Evolutionary conservation across 2,797 vertebrate genomes (phyloP).

Genomic region (Trematomus bernacchii): DNA sequence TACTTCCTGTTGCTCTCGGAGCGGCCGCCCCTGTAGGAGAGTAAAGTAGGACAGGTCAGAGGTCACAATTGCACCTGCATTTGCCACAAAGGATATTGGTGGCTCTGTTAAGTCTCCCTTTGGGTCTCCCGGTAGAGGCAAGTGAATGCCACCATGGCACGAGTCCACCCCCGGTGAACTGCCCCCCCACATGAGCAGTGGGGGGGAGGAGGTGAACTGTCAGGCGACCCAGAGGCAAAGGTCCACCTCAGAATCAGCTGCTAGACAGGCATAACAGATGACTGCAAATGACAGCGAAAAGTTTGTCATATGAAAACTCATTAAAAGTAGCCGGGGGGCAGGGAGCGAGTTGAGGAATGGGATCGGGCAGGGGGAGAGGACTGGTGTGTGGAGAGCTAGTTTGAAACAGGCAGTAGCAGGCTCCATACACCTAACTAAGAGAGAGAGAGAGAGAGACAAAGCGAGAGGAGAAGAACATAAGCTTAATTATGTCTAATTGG

Average conservation of each 20-base stretch:
- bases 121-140: constrained; percentile 54
- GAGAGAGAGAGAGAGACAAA: constrained; percentile 58
- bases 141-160: constrained; percentile 54
- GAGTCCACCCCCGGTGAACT: constrained; percentile 54
- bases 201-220: constrained; percentile 54
- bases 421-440: constrained; percentile 69
- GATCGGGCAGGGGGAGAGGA: constrained; percentile 42
- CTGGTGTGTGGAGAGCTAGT: constrained; percentile 62
- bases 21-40: constrained; percentile 91
- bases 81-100: constrained; percentile 62
- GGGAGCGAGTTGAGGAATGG: constrained; percentile 57
- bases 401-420: constrained; percentile 78
- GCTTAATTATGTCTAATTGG: constrained; percentile 69
- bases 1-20: constrained; percentile 98
- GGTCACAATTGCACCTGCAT: constrained; percentile 54
- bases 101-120: constrained; percentile 59
- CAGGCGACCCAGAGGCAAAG: constrained; percentile 46
- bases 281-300: constrained; percentile 78
- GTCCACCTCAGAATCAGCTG: constrained; percentile 71
- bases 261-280: constrained; percentile 70
- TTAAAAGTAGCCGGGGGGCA: constrained; percentile 64
- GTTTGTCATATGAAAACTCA: constrained; percentile 76
- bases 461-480: constrained; percentile 53
- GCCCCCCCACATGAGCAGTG: constrained; percentile 39
- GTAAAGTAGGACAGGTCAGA: constrained; percentile 75